Evolutionary conservation across 2,797 vertebrate species (phyloP), one percentile per base, ranked within the genome.

Genomic region (Cryptoblepharus egeriae): DNA sequence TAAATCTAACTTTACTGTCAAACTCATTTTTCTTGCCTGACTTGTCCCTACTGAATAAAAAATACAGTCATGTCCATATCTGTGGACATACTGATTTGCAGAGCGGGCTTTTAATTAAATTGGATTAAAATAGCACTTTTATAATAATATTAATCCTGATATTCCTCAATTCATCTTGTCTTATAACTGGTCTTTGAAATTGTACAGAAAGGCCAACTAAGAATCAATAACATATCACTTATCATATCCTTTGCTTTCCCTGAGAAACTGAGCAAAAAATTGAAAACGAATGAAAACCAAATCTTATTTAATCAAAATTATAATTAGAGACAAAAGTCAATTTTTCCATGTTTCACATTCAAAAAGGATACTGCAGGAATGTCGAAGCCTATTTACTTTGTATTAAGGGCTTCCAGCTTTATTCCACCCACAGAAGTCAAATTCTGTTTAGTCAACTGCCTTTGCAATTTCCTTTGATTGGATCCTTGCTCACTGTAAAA

Each of bases 271-370:
- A 22, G 1, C 67, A 72, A 82, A 73, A 16, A 60, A 81, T 68
- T 70, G 67, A 35, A 93, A 89, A 82, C 18, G 26, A 81, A 70
- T 70, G 67, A 35, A 93, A 89, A 82, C 18, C 28, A 5, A 72
- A 63, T 52, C 10, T 81, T 42, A 39, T 39, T 74, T 30, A 81
- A 73, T 67, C 75, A 72, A 78, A 67, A 73, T 32, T 11, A 75
- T 65, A 30, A 77, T 75, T 52, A 77, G 22, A 32, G 45, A 77
- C 4, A 64, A 72, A 13, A 49, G 52, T 7, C 15, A 58, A 16
- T 61, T 30, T 79, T 5, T 20, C 22, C 32, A 52, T 55, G 45
- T 3, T 64, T 67, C 30, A 67, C 42, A 67, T 11, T 79, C 10
- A 70, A 18, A 65, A 81, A 4, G 13, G 70, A 81, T 74, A 28